Percentiles rank a stretch among this genome's conserved stretches.
Conservation (phyloP, 2,113 vertebrate genomes). For the Eretmochelys imbricata region DNA sequence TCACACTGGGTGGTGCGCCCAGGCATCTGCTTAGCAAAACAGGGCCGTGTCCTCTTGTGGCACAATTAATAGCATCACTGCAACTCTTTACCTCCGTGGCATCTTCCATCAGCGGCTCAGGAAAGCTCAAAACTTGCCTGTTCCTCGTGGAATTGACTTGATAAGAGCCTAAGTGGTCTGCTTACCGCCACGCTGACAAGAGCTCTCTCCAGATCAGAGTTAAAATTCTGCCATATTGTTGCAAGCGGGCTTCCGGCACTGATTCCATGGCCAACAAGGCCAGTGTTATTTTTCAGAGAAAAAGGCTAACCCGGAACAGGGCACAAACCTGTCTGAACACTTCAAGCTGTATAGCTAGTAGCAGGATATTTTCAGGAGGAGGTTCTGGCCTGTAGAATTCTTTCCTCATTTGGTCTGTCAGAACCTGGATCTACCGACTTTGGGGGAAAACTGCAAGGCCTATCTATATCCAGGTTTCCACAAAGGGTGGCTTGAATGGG, state of each 20-base stretch:
- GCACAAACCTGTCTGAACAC: not conserved
- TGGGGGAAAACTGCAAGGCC: accelerated
- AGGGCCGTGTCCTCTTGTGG: not conserved
- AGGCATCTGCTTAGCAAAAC: not conserved
- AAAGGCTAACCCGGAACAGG: not conserved
- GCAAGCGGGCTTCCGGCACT: not conserved
- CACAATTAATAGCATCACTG: accelerated
- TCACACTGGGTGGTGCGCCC: too few species aligned
- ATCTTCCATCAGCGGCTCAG: not conserved
- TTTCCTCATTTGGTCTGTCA: not conserved
- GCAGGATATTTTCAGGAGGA: not conserved
- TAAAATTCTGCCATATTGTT: not conserved
- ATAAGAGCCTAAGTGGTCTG: accelerated
- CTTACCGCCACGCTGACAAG: not conserved
- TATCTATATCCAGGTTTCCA: not conserved
- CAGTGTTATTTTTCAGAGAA: not conserved
- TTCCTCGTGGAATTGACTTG: not conserved
- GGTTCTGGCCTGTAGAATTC: not conserved
- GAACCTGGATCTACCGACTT: not conserved
- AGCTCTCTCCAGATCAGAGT: not conserved
- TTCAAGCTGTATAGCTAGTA: not conserved
- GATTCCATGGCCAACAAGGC: not conserved
- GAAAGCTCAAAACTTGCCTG: accelerated
- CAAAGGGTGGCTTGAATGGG: not conserved
- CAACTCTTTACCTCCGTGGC: not conserved